Percentiles rank a stretch among this genome's conserved stretches.
These are phyloP conservation scores for Sinocyclocheilus maitianheensis DNA, from an alignment of 2,113 vertebrate species.

Conservation along the genomic window DNA sequence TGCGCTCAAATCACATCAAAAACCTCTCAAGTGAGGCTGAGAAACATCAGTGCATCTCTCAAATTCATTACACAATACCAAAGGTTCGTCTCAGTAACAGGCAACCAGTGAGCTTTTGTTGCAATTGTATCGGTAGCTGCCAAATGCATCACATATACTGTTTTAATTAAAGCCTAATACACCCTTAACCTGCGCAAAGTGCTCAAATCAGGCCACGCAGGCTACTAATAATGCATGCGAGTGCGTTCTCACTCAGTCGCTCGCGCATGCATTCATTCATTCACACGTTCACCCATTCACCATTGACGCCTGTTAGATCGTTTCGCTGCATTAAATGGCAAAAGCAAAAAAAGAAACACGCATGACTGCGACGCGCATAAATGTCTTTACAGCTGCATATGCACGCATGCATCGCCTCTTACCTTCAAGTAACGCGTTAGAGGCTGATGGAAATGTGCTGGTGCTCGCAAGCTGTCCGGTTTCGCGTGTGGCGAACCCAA, in stretches of 20 bases:
- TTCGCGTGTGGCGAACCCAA: slow-evolving; percentile 34
- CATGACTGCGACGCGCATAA: slow-evolving; percentile 23
- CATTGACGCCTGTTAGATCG: neutral
- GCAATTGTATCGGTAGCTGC: too few species aligned
- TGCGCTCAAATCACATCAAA: slow-evolving; percentile 46
- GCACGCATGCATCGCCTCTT: slow-evolving; percentile 62
- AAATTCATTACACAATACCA: slow-evolving; percentile 17
- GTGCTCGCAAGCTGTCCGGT: slow-evolving; percentile 53
- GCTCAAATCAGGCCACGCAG: slow-evolving; percentile 44
- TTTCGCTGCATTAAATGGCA: neutral
- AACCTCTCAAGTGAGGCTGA: slow-evolving; percentile 22
- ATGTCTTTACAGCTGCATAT: neutral
- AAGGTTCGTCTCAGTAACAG: neutral
- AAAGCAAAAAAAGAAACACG: neutral
- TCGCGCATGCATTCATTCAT: slow-evolving; percentile 15
- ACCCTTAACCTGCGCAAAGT: slow-evolving; percentile 26
- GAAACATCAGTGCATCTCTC: slow-evolving; percentile 6
- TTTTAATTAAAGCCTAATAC: slow-evolving; percentile 10
- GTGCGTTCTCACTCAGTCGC: slow-evolving; percentile 55
- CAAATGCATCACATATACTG: neutral
- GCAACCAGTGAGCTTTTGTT: slow-evolving; percentile 2
- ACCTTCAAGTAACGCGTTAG: slow-evolving; percentile 68
- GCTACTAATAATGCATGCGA: slow-evolving; percentile 21
- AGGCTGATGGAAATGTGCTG: slow-evolving; percentile 66
- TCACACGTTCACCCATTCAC: slow-evolving; percentile 27